Percentiles rank a stretch among this genome's conserved stretches.
phyloP scores from a whole-genome alignment of 2,888 invertebrate species.

The Erebia ligea region DNA sequence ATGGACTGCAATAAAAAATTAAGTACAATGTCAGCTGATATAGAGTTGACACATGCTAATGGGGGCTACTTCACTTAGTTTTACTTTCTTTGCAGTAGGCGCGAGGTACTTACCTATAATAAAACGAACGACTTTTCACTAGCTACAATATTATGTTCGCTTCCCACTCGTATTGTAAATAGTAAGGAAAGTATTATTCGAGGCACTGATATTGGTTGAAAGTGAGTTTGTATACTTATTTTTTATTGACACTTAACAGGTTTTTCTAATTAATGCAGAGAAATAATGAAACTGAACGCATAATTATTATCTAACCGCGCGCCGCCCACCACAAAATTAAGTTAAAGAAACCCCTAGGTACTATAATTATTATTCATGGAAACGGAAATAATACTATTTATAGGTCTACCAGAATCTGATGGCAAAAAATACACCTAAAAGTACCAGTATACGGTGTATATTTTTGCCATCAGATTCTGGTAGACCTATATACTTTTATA shows the following conservation, averaged over 20 bases:
- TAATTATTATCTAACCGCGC: too few species aligned
- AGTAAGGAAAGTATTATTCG: slow-evolving; percentile 14
- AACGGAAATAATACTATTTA: too few species aligned
- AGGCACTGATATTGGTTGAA: not conserved
- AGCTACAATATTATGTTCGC: slow-evolving; percentile 4
- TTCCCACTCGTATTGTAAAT: slow-evolving; percentile 18
- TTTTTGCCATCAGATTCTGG: too few species aligned
- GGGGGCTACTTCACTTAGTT: slow-evolving; percentile 40
- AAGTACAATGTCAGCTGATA: slow-evolving; percentile 55
- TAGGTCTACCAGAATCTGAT: too few species aligned
- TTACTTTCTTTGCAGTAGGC: slow-evolving; percentile 56
- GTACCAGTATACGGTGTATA: too few species aligned
- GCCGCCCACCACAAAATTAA: too few species aligned
- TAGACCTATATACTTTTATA: too few species aligned
- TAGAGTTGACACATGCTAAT: slow-evolving; percentile 53
- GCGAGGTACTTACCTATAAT: slow-evolving; percentile 21
- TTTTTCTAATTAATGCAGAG: too few species aligned
- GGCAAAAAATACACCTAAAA: too few species aligned
- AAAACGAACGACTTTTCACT: slow-evolving; percentile 37
- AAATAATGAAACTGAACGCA: too few species aligned
- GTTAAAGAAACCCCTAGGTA: too few species aligned
- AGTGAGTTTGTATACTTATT: slow-evolving; percentile 8
- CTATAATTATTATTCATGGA: too few species aligned
- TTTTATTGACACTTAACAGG: not conserved
- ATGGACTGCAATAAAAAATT: slow-evolving; percentile 44